These are phyloP conservation scores for Climacteris rufus DNA, from an alignment of 2,113 vertebrate genomes.

Conservation along the genomic window DNA sequence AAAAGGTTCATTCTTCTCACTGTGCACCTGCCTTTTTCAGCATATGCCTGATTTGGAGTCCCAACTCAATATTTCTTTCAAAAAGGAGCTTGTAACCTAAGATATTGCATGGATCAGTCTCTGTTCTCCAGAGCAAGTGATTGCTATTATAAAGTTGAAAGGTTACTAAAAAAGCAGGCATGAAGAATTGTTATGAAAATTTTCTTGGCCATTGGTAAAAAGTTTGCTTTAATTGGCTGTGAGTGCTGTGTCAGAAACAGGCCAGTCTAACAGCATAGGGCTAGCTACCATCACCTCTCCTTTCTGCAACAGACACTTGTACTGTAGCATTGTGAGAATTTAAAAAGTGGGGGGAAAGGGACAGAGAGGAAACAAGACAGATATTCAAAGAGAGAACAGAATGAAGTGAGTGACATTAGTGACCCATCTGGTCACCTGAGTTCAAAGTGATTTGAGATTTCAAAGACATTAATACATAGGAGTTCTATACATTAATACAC, in stretches of 20 bases:
- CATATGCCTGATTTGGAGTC: not conserved
- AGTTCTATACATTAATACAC: not conserved
- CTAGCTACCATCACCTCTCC: not conserved
- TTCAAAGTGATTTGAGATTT: not conserved
- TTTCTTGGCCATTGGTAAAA: not conserved
- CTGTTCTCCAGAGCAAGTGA: not conserved
- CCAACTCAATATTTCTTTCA: not conserved
- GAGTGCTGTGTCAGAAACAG: not conserved
- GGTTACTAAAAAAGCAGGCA: not conserved
- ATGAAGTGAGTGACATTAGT: not conserved
- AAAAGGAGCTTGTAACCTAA: not conserved
- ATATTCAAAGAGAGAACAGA: not conserved
- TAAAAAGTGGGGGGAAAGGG: accelerated
- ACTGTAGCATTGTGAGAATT: not conserved
- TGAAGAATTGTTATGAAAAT: not conserved
- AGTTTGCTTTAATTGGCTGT: not conserved
- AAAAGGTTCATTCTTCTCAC: not conserved
- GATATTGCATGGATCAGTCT: not conserved
- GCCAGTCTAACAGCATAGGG: not conserved
- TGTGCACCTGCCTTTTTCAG: not conserved
- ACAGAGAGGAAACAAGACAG: not conserved
- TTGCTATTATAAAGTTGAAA: not conserved
- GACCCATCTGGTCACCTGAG: not conserved
- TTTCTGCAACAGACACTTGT: not conserved
- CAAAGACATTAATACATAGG: not conserved